A percentile compares a stretch with the other conserved stretches of the same genome.
Evolutionary conservation across 92 coral and sea anemone species (phyloP).

Genomic region (Parazoanthus swiftii): DNA sequence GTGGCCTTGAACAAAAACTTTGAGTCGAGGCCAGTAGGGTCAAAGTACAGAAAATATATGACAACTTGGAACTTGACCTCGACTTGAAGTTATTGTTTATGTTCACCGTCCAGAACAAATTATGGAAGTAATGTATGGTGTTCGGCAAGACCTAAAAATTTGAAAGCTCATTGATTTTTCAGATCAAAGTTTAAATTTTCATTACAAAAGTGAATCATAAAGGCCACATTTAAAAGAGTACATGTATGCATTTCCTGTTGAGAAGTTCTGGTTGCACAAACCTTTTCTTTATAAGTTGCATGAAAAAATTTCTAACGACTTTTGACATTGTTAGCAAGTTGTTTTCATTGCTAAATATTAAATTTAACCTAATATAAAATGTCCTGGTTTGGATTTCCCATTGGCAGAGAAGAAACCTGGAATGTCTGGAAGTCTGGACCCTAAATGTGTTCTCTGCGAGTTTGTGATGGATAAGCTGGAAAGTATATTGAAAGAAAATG

Average conservation of each 20-base stretch:
- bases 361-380: background rate
- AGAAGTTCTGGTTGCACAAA: background rate
- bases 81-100: no score
- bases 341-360: background rate
- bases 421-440: constrained; percentile 31
- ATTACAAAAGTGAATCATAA: no score
- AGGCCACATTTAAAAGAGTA: no score
- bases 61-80: no score
- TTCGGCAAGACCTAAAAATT: no score
- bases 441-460: constrained; percentile 73
- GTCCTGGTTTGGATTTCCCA: background rate
- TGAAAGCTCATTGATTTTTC: no score
- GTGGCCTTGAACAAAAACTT: no score
- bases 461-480: constrained; percentile 68
- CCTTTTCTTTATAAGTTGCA: background rate
- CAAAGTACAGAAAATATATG: no score
- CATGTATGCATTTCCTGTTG: background rate
- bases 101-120: no score
- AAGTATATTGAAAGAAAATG: constrained; percentile 53
- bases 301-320: background rate
- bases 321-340: background rate
- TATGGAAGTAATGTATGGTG: no score
- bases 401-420: background rate
- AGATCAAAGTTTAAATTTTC: no score
- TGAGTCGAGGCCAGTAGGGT: no score